A percentile compares a stretch with the other conserved stretches of the same genome.
Evolutionary conservation across 92 coral and sea anemone genomes (phyloP).

Genomic region (Bergia puertoricense): DNA sequence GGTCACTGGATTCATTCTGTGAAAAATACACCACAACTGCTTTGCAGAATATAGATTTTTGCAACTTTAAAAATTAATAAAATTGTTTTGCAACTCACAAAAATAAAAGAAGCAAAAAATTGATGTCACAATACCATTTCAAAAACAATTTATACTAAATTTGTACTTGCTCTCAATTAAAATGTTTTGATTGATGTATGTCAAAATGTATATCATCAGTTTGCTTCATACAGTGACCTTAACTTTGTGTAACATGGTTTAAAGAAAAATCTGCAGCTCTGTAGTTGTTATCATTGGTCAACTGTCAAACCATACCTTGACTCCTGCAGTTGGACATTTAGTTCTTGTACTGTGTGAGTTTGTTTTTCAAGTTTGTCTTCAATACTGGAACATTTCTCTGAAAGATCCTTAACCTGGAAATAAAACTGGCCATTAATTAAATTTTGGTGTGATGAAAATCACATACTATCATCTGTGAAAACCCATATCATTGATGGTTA

Average conservation of each 20-base stretch:
- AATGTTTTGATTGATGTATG: too few relatives aligned
- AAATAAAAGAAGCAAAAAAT: too few relatives aligned
- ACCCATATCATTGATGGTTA: not conserved
- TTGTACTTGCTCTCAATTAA: too few relatives aligned
- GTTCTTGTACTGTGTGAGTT: slow-evolving; percentile 4
- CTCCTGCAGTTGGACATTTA: slow-evolving; percentile 21
- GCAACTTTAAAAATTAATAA: too few relatives aligned
- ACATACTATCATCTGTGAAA: not conserved
- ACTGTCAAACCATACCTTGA: not conserved
- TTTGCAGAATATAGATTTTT: too few relatives aligned
- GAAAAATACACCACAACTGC: too few relatives aligned
- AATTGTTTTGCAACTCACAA: too few relatives aligned
- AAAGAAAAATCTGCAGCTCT: not conserved
- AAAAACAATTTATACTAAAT: too few relatives aligned
- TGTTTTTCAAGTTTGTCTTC: slow-evolving; percentile 6
- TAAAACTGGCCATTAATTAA: not conserved
- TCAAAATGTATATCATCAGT: too few relatives aligned
- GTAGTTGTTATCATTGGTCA: not conserved
- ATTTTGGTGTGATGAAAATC: not conserved
- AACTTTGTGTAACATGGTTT: not conserved
- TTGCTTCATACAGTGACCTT: not conserved
- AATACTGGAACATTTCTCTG: not conserved
- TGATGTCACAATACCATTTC: too few relatives aligned
- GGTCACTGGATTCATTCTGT: too few relatives aligned
- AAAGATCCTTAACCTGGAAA: slow-evolving; percentile 17